Evolutionary conservation across 2,113 vertebrate species (phyloP), one percentile per base, ranked within the genome.

Genomic region (Mesembrinibis cayennensis): DNA sequence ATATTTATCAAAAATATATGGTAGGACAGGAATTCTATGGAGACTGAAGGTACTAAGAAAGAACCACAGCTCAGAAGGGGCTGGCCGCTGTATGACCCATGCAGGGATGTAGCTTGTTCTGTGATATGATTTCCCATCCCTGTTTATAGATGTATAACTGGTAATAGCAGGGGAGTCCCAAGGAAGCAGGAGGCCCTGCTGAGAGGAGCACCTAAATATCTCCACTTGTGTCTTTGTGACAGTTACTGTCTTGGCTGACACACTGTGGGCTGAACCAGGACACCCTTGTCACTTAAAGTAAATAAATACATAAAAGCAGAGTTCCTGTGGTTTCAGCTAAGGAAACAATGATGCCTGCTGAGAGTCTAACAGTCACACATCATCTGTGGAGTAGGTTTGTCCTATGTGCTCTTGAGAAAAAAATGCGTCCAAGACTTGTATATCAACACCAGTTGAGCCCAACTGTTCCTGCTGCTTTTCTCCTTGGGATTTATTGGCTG

Each of bases 61-160:
- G 36, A 61, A 83, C 56, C 13, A 25, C 0, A 0, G 2, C 13
- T 65, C 3, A 0, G 1, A 32, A 45, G 10, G 1, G 2, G 3
- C 19, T 69, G 53, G 7, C 26, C 18, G 14, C 44, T 59, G 26
- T 34, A 29, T 17, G 47, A 38, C 9, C 7, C 22, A 22, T 38
- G 25, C 32, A 72, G 16, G 42, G 20, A 8, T 38, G 11, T 8
- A 11, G 3, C 25, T 50, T 50, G 21, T 19, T 83, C 62, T 65
- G 25, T 50, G 34, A 16, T 6, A 16, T 0, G 10, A 53, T 36
- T 71, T 58, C 16, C 66, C 20, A 38, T 40, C 15, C 14, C 9
- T 69, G 11, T 29, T 69, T 47, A 26, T 7, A 27, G 21, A 30
- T 29, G 17, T 25, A 13, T 6, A 32, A 34, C 55, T 50, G 50